These are phyloP conservation scores for Speoplatyrhinus poulsoni DNA, from an alignment of 2,113 vertebrate species.

Conservation along the genomic window DNA sequence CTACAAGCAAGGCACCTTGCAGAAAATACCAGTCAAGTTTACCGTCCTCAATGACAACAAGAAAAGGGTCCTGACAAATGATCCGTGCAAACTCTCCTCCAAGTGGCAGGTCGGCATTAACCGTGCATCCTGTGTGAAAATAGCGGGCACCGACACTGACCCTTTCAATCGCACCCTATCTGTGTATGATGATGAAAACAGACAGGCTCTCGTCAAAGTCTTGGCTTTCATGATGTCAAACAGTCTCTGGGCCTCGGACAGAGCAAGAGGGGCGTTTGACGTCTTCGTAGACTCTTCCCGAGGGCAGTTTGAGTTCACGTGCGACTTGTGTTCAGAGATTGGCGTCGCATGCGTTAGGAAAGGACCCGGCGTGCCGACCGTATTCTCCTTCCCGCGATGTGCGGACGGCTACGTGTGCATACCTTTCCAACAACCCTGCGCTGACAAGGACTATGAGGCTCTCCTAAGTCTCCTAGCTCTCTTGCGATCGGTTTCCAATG, in stretches of 20 bases:
- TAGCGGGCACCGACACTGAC: background rate
- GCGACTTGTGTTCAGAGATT: too few relatives aligned
- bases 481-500: too few relatives aligned
- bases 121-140: constrained; percentile 1
- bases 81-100: background rate
- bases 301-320: background rate
- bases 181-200: background rate
- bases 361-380: too few relatives aligned
- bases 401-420: too few relatives aligned
- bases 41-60: constrained; percentile 2
- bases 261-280: too few relatives aligned
- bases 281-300: background rate
- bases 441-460: too few relatives aligned
- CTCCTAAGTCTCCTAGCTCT: too few relatives aligned
- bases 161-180: background rate
- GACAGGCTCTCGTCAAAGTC: background rate
- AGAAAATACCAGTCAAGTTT: background rate
- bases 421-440: too few relatives aligned
- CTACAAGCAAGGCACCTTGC: constrained; percentile 3
- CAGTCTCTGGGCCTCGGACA: too few relatives aligned
- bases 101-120: background rate
- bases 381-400: too few relatives aligned
- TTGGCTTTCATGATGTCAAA: too few relatives aligned
- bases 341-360: background rate
- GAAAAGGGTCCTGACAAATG: constrained; percentile 6